A percentile compares a stretch with the other conserved stretches of the same genome.
These are phyloP conservation scores for Drosophila mimetica DNA, from an alignment of 2,888 invertebrate genomes.

Conservation along the genomic window DNA sequence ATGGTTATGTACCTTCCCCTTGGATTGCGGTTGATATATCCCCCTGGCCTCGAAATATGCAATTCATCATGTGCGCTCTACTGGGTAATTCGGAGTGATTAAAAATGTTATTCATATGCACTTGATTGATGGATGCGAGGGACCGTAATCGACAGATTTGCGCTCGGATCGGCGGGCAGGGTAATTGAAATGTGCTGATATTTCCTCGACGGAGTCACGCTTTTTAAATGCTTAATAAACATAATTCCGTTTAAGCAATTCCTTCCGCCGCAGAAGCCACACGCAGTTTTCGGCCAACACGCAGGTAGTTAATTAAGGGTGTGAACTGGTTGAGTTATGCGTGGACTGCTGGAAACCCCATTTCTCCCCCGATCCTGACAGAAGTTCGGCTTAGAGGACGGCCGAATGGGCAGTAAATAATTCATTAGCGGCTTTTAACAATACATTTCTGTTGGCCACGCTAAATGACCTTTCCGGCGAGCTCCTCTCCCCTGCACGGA, in stretches of 20 bases:
- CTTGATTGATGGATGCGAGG: slow-evolving; percentile 63
- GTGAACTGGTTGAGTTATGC: slow-evolving; percentile 82
- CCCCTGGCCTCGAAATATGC: slow-evolving; percentile 49
- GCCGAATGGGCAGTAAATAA: slow-evolving; percentile 75
- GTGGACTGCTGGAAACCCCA: slow-evolving; percentile 43
- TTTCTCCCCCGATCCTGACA: slow-evolving; percentile 24
- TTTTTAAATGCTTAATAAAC: slow-evolving; percentile 70
- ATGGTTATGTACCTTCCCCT: neutral
- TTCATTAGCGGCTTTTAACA: slow-evolving; percentile 81
- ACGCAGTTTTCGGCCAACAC: slow-evolving; percentile 69
- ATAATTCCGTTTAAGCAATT: slow-evolving; percentile 62
- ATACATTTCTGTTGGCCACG: slow-evolving; percentile 69
- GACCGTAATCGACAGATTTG: slow-evolving; percentile 45
- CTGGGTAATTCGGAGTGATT: slow-evolving; percentile 73
- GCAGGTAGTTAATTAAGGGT: slow-evolving; percentile 82
- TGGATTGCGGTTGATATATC: slow-evolving; percentile 20
- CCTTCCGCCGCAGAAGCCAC: slow-evolving; percentile 43
- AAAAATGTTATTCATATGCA: slow-evolving; percentile 73
- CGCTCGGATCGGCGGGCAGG: slow-evolving; percentile 9
- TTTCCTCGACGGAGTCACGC: slow-evolving; percentile 32
- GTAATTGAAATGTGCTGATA: slow-evolving; percentile 24
- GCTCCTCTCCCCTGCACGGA: neutral
- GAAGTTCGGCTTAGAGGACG: slow-evolving; percentile 43
- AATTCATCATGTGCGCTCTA: slow-evolving; percentile 77
- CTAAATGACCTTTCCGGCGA: slow-evolving; percentile 38